Base-by-base conservation (phyloP, 2,797 vertebrate species). In the Garrulus glandarius region DNA sequence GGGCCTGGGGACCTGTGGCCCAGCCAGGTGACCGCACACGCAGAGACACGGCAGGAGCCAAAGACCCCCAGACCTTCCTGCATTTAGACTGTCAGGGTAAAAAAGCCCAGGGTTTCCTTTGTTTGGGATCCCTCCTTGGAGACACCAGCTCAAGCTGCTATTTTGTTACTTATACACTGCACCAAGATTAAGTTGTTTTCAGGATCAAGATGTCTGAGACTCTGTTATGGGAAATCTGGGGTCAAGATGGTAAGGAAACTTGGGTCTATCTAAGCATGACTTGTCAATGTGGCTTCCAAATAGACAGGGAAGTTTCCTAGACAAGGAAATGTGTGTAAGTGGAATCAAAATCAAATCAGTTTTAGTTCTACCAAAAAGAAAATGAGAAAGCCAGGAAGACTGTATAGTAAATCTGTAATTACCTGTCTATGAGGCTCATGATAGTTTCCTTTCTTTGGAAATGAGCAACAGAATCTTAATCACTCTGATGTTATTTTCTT, bases 11-110 rank as follows among this genome's bases (percentile, higher is more conserved):
- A 34, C 16, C 53, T 20, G 37, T 44, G 37, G 19, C 43, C 44
- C 0, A 0, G 24, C 11, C 14, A 29, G 34, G 47, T 77, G 41
- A 39, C 9, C 0, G 0, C 5, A 47, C 26, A 55, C n/a, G 15
- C 30, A 32, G 34, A 47, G 34, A 32, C 26, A 63, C 1, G 0
- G 30, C 12, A 41, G 32, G 13, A 41, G 10, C 30, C 15, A 24
- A 6, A 4, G 10, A 34, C 13, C 8, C 23, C 22, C 27, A 7
- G 39, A 29, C 5, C 3, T 46, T 55, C 30, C n/a, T n/a, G n/a
- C n/a, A n/a, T n/a, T 8, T 29, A 39, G 6, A 41, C 26, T 36
- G 22, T 5, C 3, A 46, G 29, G 18, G 13, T 36, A 5, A 14
- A 60, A 61, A 68, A 41, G 0, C 22, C 26, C 36, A 36, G 18